Evolutionary conservation across 2,888 invertebrate genomes (phyloP).

Genomic region (Ophion ellenae): DNA sequence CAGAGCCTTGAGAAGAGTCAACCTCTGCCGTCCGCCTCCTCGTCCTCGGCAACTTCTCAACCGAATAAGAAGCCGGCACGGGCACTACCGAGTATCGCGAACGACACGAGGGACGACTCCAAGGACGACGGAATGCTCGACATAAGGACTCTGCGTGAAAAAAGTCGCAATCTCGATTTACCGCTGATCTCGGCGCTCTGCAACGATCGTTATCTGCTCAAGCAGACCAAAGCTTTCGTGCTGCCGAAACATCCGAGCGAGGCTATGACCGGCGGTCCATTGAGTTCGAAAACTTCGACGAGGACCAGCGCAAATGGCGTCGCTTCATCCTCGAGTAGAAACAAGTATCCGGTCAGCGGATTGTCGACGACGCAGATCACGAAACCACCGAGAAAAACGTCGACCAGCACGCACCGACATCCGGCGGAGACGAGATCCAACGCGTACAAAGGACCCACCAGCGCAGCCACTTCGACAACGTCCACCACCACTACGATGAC

Average conservation of each 20-base stretch:
- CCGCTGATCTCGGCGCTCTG: constrained; percentile 96
- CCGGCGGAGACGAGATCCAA: constrained; percentile 88
- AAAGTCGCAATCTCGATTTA: constrained; percentile 94
- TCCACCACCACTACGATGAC: constrained; percentile 73
- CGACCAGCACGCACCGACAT: constrained; percentile 87
- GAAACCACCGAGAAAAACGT: constrained; percentile 86
- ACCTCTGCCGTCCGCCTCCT: constrained; percentile 66
- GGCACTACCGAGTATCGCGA: constrained; percentile 62
- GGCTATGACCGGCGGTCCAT: constrained; percentile 28
- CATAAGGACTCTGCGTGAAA: constrained; percentile 93
- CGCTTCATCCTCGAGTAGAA: constrained; percentile 81
- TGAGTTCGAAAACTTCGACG: constrained; percentile 72
- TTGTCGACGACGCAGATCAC: constrained; percentile 86
- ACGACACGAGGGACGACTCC: constrained; percentile 55
- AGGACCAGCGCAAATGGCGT: constrained; percentile 78
- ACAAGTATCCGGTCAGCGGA: constrained; percentile 89
- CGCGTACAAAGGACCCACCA: constrained; percentile 67
- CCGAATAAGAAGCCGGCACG: constrained; percentile 64
- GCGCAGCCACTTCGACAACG: constrained; percentile 80
- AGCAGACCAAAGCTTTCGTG: constrained; percentile 94
- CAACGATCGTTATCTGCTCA: constrained; percentile 94
- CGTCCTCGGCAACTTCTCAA: constrained; percentile 67
- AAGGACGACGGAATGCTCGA: constrained; percentile 86
- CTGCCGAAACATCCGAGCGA: constrained; percentile 88
- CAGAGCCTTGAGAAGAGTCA: constrained; percentile 80